phyloP scores from a whole-genome alignment of 1,140 invertebrate species.

The Hypsibius dujardini region DNA sequence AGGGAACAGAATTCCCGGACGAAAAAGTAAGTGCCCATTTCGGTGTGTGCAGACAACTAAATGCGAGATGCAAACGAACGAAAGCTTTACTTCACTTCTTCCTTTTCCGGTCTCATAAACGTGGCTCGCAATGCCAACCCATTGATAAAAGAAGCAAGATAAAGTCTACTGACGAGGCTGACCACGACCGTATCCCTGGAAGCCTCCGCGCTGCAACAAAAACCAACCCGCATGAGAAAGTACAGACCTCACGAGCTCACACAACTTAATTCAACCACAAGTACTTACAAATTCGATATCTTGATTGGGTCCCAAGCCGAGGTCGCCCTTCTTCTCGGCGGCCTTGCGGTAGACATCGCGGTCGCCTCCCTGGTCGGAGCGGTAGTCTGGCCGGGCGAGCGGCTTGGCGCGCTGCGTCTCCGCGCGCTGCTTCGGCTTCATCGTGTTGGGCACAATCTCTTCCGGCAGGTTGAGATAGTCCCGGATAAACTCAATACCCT shows the following conservation, averaged over 20 bases:
- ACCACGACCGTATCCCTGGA: no score
- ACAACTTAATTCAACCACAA: no score
- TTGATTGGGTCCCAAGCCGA: not conserved
- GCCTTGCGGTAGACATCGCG: not conserved
- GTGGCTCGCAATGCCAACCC: no score
- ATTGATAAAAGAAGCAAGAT: no score
- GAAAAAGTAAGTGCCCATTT: no score
- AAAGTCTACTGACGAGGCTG: no score
- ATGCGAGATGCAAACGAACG: no score
- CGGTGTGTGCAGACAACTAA: no score
- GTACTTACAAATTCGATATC: not conserved
- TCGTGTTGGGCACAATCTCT: conserved; percentile 91
- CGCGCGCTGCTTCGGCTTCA: conserved; percentile 64
- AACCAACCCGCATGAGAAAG: not conserved
- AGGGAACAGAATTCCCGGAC: no score
- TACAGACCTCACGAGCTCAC: not conserved
- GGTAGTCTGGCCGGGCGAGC: not conserved
- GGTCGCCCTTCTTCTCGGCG: not conserved
- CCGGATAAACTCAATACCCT: conserved; percentile 87
- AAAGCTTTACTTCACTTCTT: no score
- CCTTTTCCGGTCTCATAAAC: no score
- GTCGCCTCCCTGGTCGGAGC: not conserved
- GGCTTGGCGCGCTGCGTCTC: conserved; percentile 35
- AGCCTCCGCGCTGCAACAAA: no score
- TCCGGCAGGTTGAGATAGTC: conserved; percentile 84